Conservation (phyloP, 1,140 invertebrate genomes). For the Tetraneura akinire region DNA sequence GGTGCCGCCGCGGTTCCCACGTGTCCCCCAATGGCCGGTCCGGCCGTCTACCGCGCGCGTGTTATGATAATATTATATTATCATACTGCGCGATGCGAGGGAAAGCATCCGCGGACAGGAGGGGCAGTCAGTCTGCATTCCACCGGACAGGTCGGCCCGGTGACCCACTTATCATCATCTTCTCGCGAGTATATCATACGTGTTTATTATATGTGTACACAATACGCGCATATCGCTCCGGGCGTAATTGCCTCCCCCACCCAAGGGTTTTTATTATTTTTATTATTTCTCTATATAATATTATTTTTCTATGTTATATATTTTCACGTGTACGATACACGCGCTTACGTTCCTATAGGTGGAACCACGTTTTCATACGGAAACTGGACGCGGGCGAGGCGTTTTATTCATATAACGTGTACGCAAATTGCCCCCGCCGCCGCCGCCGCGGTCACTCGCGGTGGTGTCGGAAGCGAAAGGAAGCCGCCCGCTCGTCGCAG, state of each 20-base stretch:
- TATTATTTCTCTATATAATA: no score
- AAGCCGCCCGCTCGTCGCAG: no score
- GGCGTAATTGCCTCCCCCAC: background rate
- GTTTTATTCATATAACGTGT: background rate
- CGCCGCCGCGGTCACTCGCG: background rate
- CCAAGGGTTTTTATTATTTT: background rate
- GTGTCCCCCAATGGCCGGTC: no score
- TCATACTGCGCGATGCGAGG: background rate
- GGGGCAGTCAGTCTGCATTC: constrained; percentile 49
- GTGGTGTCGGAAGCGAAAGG: constrained; percentile 38
- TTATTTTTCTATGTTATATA: background rate
- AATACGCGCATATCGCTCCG: background rate
- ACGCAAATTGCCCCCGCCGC: no score
- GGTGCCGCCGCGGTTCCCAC: constrained; percentile 22
- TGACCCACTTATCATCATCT: constrained; percentile 41
- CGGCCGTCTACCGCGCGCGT: background rate
- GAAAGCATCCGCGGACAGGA: constrained; percentile 47
- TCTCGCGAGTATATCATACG: background rate
- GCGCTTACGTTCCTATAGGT: background rate
- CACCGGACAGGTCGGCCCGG: constrained; percentile 47
- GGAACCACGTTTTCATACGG: constrained; percentile 10
- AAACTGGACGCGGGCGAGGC: background rate
- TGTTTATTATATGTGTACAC: background rate
- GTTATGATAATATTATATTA: no score
- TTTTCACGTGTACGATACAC: background rate